A percentile compares a stretch with the other conserved stretches of the same genome.
These are phyloP conservation scores for Scaeva pyrastri DNA, from an alignment of 2,888 invertebrate species.

Conservation along the genomic window DNA sequence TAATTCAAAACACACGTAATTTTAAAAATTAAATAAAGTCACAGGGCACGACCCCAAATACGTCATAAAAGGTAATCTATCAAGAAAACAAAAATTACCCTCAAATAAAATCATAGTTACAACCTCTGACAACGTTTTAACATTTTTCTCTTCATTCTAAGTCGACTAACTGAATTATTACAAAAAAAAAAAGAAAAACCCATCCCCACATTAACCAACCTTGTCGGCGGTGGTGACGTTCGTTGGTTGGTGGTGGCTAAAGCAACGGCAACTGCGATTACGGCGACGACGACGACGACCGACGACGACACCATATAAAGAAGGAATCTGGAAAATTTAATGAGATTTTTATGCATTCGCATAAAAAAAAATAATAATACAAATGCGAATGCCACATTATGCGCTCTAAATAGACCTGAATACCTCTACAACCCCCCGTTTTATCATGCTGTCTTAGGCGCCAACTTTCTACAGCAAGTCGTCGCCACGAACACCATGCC, in stretches of 20 bases:
- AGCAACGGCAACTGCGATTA: constrained; percentile 2
- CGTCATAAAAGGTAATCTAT: neutral
- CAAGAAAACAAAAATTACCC: neutral
- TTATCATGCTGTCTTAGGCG: constrained; percentile 28
- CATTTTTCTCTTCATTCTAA: neutral
- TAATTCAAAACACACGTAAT: no score
- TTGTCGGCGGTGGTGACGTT: neutral
- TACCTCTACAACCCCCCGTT: constrained; percentile 4
- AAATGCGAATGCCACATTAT: constrained; percentile 75
- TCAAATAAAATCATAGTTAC: neutral
- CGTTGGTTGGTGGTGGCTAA: neutral
- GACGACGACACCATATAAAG: constrained; percentile 41
- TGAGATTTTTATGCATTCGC: constrained; percentile 74
- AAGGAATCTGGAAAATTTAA: constrained; percentile 57
- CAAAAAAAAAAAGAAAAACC: neutral
- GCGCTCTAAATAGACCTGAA: constrained; percentile 72
- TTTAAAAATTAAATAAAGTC: neutral
- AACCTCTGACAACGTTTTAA: constrained; percentile 2
- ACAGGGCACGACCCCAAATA: neutral
- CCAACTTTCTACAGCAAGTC: constrained; percentile 46
- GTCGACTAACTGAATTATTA: neutral
- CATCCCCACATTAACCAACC: neutral
- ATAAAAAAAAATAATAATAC: constrained; percentile 66
- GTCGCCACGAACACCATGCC: constrained; percentile 19
- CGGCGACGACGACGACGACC: constrained; percentile 6